Conservation (phyloP, 2,888 invertebrate genomes). For the Actias luna region DNA sequence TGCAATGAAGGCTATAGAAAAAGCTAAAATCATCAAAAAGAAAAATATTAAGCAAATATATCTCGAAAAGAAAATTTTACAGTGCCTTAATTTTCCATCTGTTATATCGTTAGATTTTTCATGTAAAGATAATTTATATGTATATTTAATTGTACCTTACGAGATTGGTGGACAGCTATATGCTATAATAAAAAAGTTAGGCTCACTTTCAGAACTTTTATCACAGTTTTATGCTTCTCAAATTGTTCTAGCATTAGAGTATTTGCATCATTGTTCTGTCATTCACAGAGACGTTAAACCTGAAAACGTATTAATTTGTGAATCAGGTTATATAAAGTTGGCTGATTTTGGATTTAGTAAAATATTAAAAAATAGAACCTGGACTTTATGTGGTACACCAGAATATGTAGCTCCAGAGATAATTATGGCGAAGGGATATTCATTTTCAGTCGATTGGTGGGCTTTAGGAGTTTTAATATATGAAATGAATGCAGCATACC, state of each 20-base stretch:
- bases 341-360: slow-evolving; percentile 97
- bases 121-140: slow-evolving; percentile 91
- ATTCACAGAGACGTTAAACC: slow-evolving; percentile 95
- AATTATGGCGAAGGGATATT: slow-evolving; percentile 94
- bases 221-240: slow-evolving; percentile 94
- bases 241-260: slow-evolving; percentile 93
- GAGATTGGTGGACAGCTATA: slow-evolving; percentile 93
- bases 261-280: slow-evolving; percentile 91
- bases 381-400: slow-evolving; percentile 97
- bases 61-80: slow-evolving; percentile 92
- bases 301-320: slow-evolving; percentile 91
- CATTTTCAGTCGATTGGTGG: slow-evolving; percentile 97
- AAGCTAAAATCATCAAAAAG: slow-evolving; percentile 89
- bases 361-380: slow-evolving; percentile 87
- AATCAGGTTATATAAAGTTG: slow-evolving; percentile 88
- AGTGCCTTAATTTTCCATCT: slow-evolving; percentile 92
- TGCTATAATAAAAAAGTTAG: slow-evolving; percentile 82
- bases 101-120: slow-evolving; percentile 88
- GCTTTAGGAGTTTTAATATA: slow-evolving; percentile 92
- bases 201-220: slow-evolving; percentile 85
- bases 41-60: slow-evolving; percentile 91
- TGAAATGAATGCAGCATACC: slow-evolving; percentile 94
- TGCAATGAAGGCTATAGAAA: slow-evolving; percentile 94
- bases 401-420: slow-evolving; percentile 97
- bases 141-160: slow-evolving; percentile 91